A percentile compares a stretch with the other conserved stretches of the same genome.
Conservation (phyloP, 2,888 invertebrate genomes). For the Mantis religiosa region DNA sequence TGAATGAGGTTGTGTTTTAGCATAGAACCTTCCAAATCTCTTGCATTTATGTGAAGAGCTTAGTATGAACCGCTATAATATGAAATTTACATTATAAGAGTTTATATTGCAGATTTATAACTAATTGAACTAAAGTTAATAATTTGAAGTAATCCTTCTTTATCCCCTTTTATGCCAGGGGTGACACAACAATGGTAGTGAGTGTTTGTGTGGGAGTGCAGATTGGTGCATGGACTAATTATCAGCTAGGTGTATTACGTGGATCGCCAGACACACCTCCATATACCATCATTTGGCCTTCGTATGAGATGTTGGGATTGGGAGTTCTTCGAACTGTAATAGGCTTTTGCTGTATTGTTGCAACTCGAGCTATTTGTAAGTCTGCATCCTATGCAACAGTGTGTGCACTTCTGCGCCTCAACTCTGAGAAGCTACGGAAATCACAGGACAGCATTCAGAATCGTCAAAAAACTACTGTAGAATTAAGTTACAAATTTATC, state of each 20-base stretch:
- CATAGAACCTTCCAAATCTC: too few species aligned
- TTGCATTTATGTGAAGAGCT: too few species aligned
- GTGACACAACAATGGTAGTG: slow-evolving; percentile 84
- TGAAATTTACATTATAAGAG: too few species aligned
- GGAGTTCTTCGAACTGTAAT: slow-evolving; percentile 63
- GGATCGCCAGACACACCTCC: slow-evolving; percentile 60
- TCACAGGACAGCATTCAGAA: slow-evolving; percentile 63
- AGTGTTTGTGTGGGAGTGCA: slow-evolving; percentile 76
- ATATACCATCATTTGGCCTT: slow-evolving; percentile 76
- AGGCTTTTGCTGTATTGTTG: slow-evolving; percentile 70
- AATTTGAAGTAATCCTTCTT: neutral
- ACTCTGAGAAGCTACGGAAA: slow-evolving; percentile 61
- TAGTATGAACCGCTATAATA: too few species aligned
- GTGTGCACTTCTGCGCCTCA: slow-evolving; percentile 64
- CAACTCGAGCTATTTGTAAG: slow-evolving; percentile 65
- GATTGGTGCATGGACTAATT: slow-evolving; percentile 79
- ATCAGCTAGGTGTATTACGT: slow-evolving; percentile 67
- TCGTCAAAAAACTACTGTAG: slow-evolving; percentile 62
- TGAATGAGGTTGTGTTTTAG: too few species aligned
- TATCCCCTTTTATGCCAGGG: slow-evolving; percentile 50
- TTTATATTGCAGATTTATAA: too few species aligned
- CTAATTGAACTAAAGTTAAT: too few species aligned
- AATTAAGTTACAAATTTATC: slow-evolving; percentile 78
- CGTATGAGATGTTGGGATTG: slow-evolving; percentile 63
- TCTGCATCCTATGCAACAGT: slow-evolving; percentile 63